A percentile compares a stretch with the other conserved stretches of the same genome.
Conservation (phyloP, 2,113 vertebrate species). For the Proteles cristata region DNA sequence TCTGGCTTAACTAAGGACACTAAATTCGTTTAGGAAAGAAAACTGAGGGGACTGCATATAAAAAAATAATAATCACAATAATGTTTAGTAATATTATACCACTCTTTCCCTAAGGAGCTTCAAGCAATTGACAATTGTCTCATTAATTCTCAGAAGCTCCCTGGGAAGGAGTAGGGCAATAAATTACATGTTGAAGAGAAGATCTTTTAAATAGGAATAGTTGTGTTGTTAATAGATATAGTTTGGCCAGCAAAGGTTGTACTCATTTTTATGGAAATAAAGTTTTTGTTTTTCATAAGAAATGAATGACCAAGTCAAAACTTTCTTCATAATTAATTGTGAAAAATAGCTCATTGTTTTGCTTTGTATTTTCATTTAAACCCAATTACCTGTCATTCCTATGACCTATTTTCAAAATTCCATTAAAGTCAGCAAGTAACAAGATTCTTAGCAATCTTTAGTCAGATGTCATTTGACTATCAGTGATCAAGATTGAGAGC, state of each 20-base stretch:
- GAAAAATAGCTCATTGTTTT: slow-evolving; percentile 29
- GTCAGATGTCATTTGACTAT: slow-evolving; percentile 74
- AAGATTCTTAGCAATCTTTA: slow-evolving; percentile 60
- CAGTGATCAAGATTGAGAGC: slow-evolving; percentile 75
- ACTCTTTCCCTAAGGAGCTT: slow-evolving; percentile 52
- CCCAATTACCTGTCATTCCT: slow-evolving; percentile 59
- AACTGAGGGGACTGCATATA: not conserved
- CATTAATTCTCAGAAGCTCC: slow-evolving; percentile 62
- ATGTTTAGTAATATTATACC: slow-evolving; percentile 40
- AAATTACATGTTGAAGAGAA: slow-evolving; percentile 62
- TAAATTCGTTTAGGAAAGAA: not conserved
- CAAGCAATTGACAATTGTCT: slow-evolving; percentile 44
- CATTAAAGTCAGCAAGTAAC: slow-evolving; percentile 67
- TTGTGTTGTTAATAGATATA: not conserved
- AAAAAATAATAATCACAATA: slow-evolving; percentile 59
- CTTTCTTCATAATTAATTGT: slow-evolving; percentile 47
- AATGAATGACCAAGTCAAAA: not conserved
- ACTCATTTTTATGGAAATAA: slow-evolving; percentile 4
- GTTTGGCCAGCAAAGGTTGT: slow-evolving; percentile 4
- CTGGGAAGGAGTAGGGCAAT: slow-evolving; percentile 32
- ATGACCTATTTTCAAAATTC: slow-evolving; percentile 73
- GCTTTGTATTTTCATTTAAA: slow-evolving; percentile 40
- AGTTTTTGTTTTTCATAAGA: not conserved
- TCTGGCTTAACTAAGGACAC: not conserved
- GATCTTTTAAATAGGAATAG: slow-evolving; percentile 37